Evolutionary conservation across 2,113 vertebrate genomes (phyloP).

Genomic region (Ardeotis arabs): DNA sequence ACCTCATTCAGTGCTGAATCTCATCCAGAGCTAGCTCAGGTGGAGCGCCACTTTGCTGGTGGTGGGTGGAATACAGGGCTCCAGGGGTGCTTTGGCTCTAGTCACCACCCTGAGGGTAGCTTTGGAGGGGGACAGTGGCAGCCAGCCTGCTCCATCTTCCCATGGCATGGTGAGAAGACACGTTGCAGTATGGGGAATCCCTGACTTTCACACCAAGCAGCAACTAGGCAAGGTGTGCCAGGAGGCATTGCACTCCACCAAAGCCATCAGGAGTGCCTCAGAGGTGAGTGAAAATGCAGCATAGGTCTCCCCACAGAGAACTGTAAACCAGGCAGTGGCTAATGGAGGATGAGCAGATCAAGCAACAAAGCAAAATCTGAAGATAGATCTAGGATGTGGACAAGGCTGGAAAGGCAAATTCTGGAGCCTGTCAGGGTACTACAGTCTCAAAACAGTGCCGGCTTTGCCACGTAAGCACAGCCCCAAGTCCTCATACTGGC

Average conservation of each 20-base stretch:
- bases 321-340: not conserved
- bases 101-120: not conserved
- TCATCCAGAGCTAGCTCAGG: not conserved
- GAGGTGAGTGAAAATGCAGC: not conserved
- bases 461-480: not conserved
- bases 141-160: not conserved
- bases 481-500: not conserved
- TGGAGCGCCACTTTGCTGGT: not conserved
- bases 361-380: not conserved
- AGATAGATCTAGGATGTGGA: not conserved
- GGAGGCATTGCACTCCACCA: not conserved
- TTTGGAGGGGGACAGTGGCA: not conserved
- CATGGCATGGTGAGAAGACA: not conserved
- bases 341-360: not conserved
- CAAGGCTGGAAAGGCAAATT: not conserved
- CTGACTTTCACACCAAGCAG: not conserved
- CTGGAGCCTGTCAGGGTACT: not conserved
- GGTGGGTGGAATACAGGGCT: not conserved
- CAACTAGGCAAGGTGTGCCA: fast-evolving
- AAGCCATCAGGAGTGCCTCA: not conserved
- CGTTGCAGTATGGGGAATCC: not conserved
- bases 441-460: not conserved
- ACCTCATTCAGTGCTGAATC: not conserved
- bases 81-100: not conserved
- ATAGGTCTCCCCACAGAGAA: not conserved